Evolutionary conservation across 2,113 vertebrate genomes (phyloP).

Genomic region (Ameiurus melas): DNA sequence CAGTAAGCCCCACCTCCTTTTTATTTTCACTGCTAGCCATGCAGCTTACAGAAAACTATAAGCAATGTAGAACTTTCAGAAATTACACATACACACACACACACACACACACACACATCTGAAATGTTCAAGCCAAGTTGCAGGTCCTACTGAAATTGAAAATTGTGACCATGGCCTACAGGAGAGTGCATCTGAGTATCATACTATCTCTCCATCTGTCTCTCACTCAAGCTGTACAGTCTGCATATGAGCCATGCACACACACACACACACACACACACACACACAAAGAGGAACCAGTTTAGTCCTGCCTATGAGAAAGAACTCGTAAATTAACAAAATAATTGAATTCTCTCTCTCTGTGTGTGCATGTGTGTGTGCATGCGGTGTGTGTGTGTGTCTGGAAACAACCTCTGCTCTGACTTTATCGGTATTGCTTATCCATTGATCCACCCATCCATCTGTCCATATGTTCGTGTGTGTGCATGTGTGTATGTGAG

Average conservation of each 20-base stretch:
- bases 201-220: slow-evolving; percentile 15
- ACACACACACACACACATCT: neutral
- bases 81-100: neutral
- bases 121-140: neutral
- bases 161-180: neutral
- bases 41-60: neutral
- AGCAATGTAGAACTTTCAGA: neutral
- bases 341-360: slow-evolving; percentile 1
- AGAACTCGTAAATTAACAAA: neutral
- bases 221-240: neutral
- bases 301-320: neutral
- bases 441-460: neutral
- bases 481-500: neutral
- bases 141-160: neutral
- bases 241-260: slow-evolving; percentile 7
- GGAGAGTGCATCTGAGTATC: neutral
- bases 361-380: slow-evolving; percentile 13
- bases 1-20: neutral
- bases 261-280: slow-evolving; percentile 34
- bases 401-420: neutral
- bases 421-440: neutral
- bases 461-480: neutral
- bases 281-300: slow-evolving; percentile 26
- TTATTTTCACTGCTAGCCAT: neutral
- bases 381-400: neutral